Base-by-base conservation (phyloP, 1,140 invertebrate species). In the Zophobas atratus region DNA sequence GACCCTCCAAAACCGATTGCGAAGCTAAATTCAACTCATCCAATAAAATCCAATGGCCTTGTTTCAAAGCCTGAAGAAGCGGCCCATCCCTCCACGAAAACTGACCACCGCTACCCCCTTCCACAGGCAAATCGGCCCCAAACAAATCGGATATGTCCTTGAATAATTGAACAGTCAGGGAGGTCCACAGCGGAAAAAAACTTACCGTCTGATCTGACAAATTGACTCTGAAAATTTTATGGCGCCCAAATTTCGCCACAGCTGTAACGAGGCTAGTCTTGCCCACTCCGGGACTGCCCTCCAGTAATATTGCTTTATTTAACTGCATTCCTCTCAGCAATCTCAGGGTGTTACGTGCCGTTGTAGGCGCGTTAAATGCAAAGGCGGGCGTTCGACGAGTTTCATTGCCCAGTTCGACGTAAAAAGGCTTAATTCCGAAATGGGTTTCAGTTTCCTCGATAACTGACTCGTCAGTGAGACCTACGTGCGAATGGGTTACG, bases 21-120 rank as follows among this genome's bases (percentile, higher is more conserved):
- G 98, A 98, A 0, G 99, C 98, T 75, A 99, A 89, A 90, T 99
- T 99, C 70, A 99, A 88, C 89, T 99, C 99, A 87, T 99, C 99
- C n/a, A 99, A 88, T 8, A 99, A 89, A 82, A 99, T 95, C 99
- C 99, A 99, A 82, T 97, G 91, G 1, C 97, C 96, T 60, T 93
- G 90, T 89, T 97, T 97, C 0, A 99, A 88, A 1, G 98, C 99
- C 77, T 93, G 93, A 20, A 99, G 87, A 76, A 99, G 92, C 0
- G 98, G 98, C 3, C 99, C 99, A 88, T 99, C 98, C 83, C 94
- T 91, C 96, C 99, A 99, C 4, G 92, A 91, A 90, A 99, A 99
- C 77, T 94, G 92, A 6, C 97, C 97, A 76, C 92, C 91, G 73
- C 88, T 88, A 0, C 91, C 92, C 77, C 97, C 96, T 89, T 98